phyloP scores from a whole-genome alignment of 2,888 invertebrate species.

The Aspidiotus destructor region DNA sequence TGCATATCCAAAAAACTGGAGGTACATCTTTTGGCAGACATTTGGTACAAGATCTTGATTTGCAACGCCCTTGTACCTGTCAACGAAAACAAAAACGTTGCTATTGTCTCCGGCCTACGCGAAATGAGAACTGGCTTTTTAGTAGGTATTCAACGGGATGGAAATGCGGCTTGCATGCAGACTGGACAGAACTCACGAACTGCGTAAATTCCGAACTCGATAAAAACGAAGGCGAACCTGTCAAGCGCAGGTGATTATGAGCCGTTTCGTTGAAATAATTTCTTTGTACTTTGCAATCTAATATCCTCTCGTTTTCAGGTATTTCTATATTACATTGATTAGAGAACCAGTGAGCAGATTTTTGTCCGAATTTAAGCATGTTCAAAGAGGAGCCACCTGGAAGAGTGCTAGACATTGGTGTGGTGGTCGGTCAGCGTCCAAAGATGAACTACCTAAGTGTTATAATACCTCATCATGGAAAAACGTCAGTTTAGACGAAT shows the following conservation, averaged over 20 bases:
- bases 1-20: constrained; percentile 98
- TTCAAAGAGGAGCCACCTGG: constrained; percentile 94
- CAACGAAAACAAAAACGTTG: constrained; percentile 78
- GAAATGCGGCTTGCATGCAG: constrained; percentile 96
- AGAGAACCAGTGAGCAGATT: constrained; percentile 89
- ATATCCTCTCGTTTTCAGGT: constrained; percentile 48
- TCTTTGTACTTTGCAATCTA: background rate
- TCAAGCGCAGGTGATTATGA: constrained; percentile 53
- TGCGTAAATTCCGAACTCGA: constrained; percentile 88
- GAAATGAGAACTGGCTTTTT: constrained; percentile 94
- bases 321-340: constrained; percentile 91
- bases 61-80: constrained; percentile 87
- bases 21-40: constrained; percentile 96
- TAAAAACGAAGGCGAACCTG: constrained; percentile 73
- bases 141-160: constrained; percentile 94
- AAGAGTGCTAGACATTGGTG: constrained; percentile 60
- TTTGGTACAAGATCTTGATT: constrained; percentile 86
- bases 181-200: constrained; percentile 91
- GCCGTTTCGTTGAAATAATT: background rate
- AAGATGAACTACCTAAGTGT: constrained; percentile 74
- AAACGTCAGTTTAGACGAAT: constrained; percentile 81
- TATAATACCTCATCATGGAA: constrained; percentile 71
- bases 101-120: constrained; percentile 83
- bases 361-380: constrained; percentile 93
- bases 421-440: constrained; percentile 62